These are phyloP conservation scores for Bhutanitis thaidina DNA, from an alignment of 2,888 invertebrate species.

Conservation along the genomic window DNA sequence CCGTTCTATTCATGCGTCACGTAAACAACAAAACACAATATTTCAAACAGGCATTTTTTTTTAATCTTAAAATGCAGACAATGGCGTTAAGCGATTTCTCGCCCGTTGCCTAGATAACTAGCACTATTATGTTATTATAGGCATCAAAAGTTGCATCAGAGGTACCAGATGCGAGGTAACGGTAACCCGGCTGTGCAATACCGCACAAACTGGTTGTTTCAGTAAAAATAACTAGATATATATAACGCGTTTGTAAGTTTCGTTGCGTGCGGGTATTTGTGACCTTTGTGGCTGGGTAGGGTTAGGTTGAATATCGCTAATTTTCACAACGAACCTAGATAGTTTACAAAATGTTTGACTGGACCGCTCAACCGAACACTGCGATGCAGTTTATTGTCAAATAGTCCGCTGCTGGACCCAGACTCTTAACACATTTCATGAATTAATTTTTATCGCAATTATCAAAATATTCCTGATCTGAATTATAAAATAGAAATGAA, in stretches of 20 bases:
- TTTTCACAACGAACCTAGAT: not conserved
- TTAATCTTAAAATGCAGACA: too few species aligned
- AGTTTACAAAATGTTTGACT: not conserved
- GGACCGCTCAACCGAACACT: too few species aligned
- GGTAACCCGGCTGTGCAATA: slow-evolving; percentile 63
- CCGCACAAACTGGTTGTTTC: slow-evolving; percentile 66
- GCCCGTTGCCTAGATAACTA: slow-evolving; percentile 39
- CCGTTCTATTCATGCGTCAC: too few species aligned
- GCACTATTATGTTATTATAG: slow-evolving; percentile 73
- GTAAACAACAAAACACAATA: too few species aligned
- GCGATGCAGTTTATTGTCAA: too few species aligned
- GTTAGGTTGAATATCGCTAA: slow-evolving; percentile 47
- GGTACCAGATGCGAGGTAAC: slow-evolving; percentile 59
- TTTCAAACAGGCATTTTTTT: too few species aligned
- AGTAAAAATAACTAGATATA: slow-evolving; percentile 49
- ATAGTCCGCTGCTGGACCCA: too few species aligned
- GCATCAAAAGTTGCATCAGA: slow-evolving; percentile 72
- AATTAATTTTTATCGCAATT: too few species aligned
- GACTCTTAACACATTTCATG: too few species aligned
- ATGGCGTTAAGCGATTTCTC: slow-evolving; percentile 25
- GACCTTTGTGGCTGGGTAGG: slow-evolving; percentile 52
- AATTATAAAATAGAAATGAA: too few species aligned
- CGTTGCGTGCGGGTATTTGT: slow-evolving; percentile 56
- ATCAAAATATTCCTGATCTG: too few species aligned
- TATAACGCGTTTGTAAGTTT: slow-evolving; percentile 40